Conservation (phyloP, 2,113 vertebrate species). For the Lycaon pictus region DNA sequence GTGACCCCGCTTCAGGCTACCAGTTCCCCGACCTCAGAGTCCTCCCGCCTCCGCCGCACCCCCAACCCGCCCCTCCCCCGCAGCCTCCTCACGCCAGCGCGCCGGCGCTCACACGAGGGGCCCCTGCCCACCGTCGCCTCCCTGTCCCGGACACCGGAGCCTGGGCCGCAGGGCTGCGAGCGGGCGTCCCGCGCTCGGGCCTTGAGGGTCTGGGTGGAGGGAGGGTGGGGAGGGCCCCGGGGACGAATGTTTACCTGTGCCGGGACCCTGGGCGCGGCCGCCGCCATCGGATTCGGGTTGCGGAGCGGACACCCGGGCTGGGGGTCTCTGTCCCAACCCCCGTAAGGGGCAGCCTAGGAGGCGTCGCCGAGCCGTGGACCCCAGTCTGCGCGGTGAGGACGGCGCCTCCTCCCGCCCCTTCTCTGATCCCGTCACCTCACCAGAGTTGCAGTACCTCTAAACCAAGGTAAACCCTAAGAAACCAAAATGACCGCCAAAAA, state of each 20-base stretch:
- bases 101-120: too few relatives aligned
- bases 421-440: background rate
- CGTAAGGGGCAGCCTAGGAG: background rate
- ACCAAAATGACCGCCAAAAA: background rate
- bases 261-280: too few relatives aligned
- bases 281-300: background rate
- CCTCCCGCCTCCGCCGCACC: background rate
- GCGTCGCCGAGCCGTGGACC: background rate
- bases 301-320: too few relatives aligned
- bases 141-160: background rate
- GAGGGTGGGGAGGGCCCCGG: too few relatives aligned
- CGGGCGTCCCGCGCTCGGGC: background rate
- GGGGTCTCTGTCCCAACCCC: too few relatives aligned
- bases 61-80: too few relatives aligned
- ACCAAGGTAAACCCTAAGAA: background rate
- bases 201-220: background rate
- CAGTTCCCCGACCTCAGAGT: background rate
- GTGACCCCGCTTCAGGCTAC: background rate
- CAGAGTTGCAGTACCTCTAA: background rate
- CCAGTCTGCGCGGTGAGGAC: background rate
- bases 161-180: background rate
- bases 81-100: background rate
- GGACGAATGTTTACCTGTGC: background rate
- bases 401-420: background rate
- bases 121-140: too few relatives aligned